phyloP scores from a whole-genome alignment of 2,113 vertebrate species.

The Erythrocebus patas region DNA sequence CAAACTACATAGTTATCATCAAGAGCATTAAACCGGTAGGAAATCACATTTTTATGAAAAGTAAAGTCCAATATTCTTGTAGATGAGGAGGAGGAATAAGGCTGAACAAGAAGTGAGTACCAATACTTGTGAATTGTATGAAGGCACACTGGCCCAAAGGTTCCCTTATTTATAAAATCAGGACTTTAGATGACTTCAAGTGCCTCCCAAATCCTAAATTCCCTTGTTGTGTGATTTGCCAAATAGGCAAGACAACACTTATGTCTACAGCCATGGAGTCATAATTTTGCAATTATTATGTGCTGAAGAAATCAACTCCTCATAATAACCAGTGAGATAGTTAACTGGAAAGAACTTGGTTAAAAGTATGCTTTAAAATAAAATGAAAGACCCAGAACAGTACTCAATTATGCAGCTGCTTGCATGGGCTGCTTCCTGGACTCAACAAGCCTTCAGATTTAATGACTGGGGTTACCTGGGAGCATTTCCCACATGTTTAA shows the following conservation, averaged over 20 bases:
- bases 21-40: not conserved
- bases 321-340: not conserved
- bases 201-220: not conserved
- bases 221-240: not conserved
- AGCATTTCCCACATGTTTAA: not conserved
- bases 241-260: not conserved
- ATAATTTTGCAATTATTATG: not conserved
- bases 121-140: not conserved
- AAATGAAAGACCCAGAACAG: not conserved
- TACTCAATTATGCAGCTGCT: not conserved
- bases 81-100: not conserved
- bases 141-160: not conserved
- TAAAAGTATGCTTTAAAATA: not conserved
- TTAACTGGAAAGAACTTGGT: not conserved
- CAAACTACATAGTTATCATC: not conserved
- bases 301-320: conserved; percentile 13
- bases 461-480: conserved; percentile 9
- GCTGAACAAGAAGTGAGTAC: not conserved
- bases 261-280: not conserved
- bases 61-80: not conserved
- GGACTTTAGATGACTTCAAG: not conserved
- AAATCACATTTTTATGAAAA: conserved; percentile 19
- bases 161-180: not conserved
- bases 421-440: not conserved
- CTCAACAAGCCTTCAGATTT: not conserved